Base-by-base conservation (phyloP, 2,888 invertebrate genomes). In the Diogma glabrata region DNA sequence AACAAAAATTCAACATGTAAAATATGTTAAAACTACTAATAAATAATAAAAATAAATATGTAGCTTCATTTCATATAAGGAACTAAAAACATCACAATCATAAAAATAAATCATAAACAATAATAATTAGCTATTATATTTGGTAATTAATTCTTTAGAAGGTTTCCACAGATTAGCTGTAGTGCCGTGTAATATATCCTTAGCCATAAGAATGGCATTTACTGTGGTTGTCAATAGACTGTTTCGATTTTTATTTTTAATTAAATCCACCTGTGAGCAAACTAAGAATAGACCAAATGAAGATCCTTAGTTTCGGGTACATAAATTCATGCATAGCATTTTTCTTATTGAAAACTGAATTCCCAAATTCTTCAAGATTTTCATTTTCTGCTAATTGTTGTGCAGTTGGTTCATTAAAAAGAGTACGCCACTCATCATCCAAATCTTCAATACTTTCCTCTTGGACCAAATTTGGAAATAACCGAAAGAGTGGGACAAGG, bases 391-490 rank as follows among this genome's bases (percentile, higher is more conserved):
- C n/a, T n/a, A n/a, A n/a, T n/a, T n/a, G n/a, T n/a, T n/a, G n/a
- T n/a, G n/a, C n/a, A n/a, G n/a, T n/a, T n/a, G n/a, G n/a, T n/a
- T n/a, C n/a, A n/a, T n/a, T n/a, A n/a, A n/a, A n/a, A n/a, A 53
- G 23, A 19, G 23, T 49, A 50, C 51, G 26, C 50, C 50, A 55
- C 28, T 55, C 50, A 16, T 50, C 43, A 26, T 54, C 52, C n/a
- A 54, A 36, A 26, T 48, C 26, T 46, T 53, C 47, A 26, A 52
- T 51, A 26, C 47, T 36, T 16, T 33, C 26, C 33, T 52, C 38
- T 33, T 48, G 12, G n/a, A 43, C 16, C 26, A 51, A 43, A 52
- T 47, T 19, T 43, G 53, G 51, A 46, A 49, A 47, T 7, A 43
- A 45, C 20, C 3, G 43, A 40, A 51, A 30, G 17, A 52, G 33